phyloP scores from a whole-genome alignment of 2,888 invertebrate genomes.

The Mantis religiosa region DNA sequence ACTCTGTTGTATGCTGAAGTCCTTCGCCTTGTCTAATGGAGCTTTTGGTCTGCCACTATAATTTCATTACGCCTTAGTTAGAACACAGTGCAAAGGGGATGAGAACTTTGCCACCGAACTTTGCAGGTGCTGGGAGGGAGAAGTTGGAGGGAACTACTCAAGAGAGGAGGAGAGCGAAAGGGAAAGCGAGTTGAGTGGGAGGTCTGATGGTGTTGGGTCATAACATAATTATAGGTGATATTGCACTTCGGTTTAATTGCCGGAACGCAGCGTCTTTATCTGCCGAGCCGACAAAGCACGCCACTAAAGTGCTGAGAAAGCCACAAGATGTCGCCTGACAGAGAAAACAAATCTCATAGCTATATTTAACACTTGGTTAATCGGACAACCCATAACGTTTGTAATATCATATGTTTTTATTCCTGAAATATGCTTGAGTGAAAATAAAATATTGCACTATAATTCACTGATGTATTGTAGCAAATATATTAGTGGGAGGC shows the following conservation, averaged over 20 bases:
- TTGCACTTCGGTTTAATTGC: neutral
- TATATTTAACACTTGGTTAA: no score
- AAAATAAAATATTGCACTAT: no score
- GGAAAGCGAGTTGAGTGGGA: neutral
- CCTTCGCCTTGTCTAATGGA: neutral
- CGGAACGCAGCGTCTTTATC: neutral
- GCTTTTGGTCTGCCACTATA: neutral
- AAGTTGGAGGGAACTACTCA: neutral
- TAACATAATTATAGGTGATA: neutral
- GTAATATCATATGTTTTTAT: no score
- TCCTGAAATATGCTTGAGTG: no score
- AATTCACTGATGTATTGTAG: no score
- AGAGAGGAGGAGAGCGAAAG: neutral
- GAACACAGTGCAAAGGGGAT: neutral
- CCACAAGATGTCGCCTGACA: neutral
- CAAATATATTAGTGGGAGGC: no score
- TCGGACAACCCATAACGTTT: no score
- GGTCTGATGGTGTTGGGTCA: neutral
- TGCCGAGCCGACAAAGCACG: neutral
- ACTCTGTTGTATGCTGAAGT: neutral
- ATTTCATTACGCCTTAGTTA: neutral
- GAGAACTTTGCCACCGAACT: neutral
- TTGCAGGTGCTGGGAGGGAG: neutral
- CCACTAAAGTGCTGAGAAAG: neutral
- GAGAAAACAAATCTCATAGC: neutral